These are phyloP conservation scores for Lacanobia wlatinum DNA, from an alignment of 2,888 invertebrate species.

Conservation along the genomic window DNA sequence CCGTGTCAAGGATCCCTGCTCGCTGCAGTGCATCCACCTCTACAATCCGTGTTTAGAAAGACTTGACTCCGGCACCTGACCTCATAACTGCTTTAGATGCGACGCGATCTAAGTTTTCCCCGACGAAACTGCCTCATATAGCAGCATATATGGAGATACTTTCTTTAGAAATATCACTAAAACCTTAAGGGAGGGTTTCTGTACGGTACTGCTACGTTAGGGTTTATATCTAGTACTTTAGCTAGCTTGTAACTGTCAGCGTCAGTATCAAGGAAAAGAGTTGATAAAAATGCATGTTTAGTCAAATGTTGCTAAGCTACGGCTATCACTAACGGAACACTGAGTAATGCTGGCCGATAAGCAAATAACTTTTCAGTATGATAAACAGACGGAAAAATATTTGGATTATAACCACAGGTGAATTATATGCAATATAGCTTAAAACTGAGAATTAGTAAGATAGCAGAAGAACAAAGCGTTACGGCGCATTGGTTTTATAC, in stretches of 20 bases:
- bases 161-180: constrained; percentile 43
- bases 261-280: constrained; percentile 11
- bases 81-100: constrained; percentile 65
- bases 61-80: constrained; percentile 72
- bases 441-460: constrained; percentile 20
- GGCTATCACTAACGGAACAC: constrained; percentile 9
- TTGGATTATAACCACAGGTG: not conserved
- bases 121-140: constrained; percentile 32
- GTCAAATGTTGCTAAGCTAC: constrained; percentile 28
- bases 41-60: constrained; percentile 68
- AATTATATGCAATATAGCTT: not conserved
- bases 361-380: constrained; percentile 12
- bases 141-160: constrained; percentile 32
- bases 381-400: constrained; percentile 19
- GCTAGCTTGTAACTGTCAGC: constrained; percentile 7
- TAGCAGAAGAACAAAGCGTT: not conserved
- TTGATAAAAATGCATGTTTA: constrained; percentile 30
- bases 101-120: constrained; percentile 53
- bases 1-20: constrained; percentile 80
- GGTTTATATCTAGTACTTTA: constrained; percentile 16
- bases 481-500: not conserved
- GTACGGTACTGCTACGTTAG: constrained; percentile 11
- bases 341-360: constrained; percentile 37
- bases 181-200: constrained; percentile 30
- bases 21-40: constrained; percentile 67